A percentile compares a stretch with the other conserved stretches of the same genome.
Evolutionary conservation across 2,888 invertebrate genomes (phyloP).

Genomic region (Caenorhabditis panamensis): DNA sequence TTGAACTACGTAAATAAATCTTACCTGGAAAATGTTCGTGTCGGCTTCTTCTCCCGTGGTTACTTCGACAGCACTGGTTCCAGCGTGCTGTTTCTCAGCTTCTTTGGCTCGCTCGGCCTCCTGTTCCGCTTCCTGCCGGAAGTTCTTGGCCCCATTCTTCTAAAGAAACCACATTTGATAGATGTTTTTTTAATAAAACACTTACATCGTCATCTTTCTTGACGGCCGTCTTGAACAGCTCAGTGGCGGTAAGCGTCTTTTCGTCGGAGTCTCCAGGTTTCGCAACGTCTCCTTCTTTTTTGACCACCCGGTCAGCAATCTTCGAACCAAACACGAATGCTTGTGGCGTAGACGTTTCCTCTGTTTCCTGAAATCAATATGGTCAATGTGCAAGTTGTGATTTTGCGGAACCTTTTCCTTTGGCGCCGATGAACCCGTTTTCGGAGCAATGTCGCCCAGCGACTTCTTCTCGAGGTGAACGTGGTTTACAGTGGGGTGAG

Average conservation of each 20-base stretch:
- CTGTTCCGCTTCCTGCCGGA: conserved; percentile 56
- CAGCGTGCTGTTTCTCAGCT: conserved; percentile 66
- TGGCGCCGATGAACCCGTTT: conserved; percentile 9
- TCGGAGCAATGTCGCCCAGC: conserved; percentile 59
- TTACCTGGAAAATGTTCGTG: conserved; percentile 71
- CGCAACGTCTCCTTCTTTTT: conserved; percentile 30
- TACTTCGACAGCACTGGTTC: conserved; percentile 67
- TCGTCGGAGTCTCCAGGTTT: conserved; percentile 20
- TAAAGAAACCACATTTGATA: conserved; percentile 22
- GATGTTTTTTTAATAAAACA: background rate
- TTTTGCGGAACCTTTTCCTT: conserved; percentile 20
- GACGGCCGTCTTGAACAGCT: conserved; percentile 60
- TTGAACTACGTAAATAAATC: background rate
- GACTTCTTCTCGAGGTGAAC: conserved; percentile 64
- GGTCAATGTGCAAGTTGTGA: background rate
- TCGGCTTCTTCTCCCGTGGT: conserved; percentile 79
- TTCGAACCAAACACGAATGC: conserved; percentile 67
- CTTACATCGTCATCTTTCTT: conserved; percentile 55
- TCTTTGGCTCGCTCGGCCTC: conserved; percentile 61
- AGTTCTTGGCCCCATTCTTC: conserved; percentile 45
- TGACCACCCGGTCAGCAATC: conserved; percentile 61
- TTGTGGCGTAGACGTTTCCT: conserved; percentile 25
- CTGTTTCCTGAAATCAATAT: conserved; percentile 24
- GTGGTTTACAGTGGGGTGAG: conserved; percentile 40
- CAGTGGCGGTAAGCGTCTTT: conserved; percentile 56